Evolutionary conservation across 2,797 vertebrate genomes (phyloP).

Genomic region (Mycteria americana): DNA sequence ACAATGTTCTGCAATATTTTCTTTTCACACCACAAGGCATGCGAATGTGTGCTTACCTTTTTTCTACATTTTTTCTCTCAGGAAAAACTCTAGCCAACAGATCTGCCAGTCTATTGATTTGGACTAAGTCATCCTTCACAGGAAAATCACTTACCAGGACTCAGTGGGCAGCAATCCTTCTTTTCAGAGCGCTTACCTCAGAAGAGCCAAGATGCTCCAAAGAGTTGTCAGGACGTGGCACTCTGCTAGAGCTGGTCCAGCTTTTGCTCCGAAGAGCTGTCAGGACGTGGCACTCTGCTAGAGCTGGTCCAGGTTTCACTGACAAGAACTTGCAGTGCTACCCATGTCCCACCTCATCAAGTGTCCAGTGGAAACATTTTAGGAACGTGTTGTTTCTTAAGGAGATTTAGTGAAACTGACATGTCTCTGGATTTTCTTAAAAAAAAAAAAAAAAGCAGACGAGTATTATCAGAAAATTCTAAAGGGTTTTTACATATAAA

Average conservation of each 20-base stretch:
- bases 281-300: neutral
- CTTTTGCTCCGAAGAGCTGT: neutral
- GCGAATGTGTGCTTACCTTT: neutral
- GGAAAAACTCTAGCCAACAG: neutral
- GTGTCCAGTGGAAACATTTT: neutral
- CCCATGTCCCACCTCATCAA: neutral
- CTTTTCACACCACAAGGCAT: neutral
- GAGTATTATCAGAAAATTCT: neutral
- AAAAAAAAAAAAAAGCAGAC: neutral
- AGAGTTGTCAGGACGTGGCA: neutral
- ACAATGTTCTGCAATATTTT: neutral
- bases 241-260: neutral
- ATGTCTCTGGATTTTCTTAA: neutral
- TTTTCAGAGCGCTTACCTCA: neutral
- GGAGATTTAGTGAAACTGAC: neutral
- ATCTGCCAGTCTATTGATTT: neutral
- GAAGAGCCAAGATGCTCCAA: neutral
- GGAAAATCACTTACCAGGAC: neutral
- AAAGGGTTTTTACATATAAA: neutral
- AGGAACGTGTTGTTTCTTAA: neutral
- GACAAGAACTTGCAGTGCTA: neutral
- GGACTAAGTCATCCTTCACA: neutral
- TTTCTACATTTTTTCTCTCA: neutral
- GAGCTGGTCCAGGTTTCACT: neutral
- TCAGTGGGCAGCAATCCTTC: neutral